phyloP scores from a whole-genome alignment of 2,797 vertebrate genomes.

The Amblyraja radiata region DNA sequence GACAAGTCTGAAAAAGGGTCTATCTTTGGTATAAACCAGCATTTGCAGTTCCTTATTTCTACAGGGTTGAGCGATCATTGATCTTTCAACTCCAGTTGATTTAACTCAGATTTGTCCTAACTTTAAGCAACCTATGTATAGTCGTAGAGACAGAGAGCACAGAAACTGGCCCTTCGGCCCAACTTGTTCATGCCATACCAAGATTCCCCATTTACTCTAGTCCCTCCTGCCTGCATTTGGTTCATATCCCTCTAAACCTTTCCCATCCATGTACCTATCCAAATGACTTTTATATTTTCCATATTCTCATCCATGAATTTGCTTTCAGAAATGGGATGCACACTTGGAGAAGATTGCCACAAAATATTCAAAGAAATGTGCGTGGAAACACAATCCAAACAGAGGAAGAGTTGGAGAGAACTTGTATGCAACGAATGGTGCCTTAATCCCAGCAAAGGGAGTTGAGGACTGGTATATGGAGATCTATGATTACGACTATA shows the following conservation, averaged over 20 bases:
- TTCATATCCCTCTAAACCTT: too few relatives aligned
- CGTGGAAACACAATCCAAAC: constrained; percentile 13
- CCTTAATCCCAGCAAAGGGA: not conserved
- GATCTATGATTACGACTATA: not conserved
- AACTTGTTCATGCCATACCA: too few relatives aligned
- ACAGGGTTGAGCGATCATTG: too few relatives aligned
- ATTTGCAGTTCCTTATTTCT: too few relatives aligned
- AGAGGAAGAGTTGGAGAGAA: constrained; percentile 3
- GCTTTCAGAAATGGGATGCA: not conserved
- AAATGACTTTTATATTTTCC: not conserved
- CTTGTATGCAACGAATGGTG: not conserved
- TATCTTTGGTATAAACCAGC: too few relatives aligned
- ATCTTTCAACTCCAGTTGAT: too few relatives aligned
- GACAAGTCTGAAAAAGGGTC: too few relatives aligned
- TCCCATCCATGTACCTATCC: too few relatives aligned
- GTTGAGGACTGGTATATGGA: constrained; percentile 22
- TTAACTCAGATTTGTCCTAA: not conserved
- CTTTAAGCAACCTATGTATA: not conserved
- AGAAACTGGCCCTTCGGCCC: too few relatives aligned
- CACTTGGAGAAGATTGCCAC: constrained; percentile 17
- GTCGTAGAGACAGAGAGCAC: not conserved
- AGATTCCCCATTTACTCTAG: too few relatives aligned
- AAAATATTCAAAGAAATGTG: not conserved
- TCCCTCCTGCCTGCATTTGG: too few relatives aligned
- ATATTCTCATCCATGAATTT: constrained; percentile 6